phyloP scores from a whole-genome alignment of 2,113 vertebrate species.

The Antennarius striatus region DNA sequence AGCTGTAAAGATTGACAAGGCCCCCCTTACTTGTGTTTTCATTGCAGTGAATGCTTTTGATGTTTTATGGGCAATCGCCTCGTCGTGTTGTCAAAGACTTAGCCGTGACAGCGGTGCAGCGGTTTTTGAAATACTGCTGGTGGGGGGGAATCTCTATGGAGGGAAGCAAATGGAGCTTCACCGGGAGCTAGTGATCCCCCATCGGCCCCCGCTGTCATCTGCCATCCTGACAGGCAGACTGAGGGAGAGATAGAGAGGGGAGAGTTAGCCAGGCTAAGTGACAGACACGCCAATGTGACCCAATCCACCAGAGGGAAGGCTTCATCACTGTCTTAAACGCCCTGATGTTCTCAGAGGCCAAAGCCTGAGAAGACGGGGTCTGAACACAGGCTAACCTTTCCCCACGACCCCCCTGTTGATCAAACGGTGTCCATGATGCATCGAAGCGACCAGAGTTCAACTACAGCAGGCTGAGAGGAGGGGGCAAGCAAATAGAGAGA shows the following conservation, averaged over 20 bases:
- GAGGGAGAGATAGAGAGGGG: slow-evolving; percentile 40
- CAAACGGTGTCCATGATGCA: slow-evolving; percentile 35
- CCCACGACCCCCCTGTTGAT: slow-evolving; percentile 13
- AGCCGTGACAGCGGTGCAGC: slow-evolving; percentile 57
- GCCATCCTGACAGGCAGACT: slow-evolving; percentile 62
- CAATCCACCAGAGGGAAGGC: slow-evolving; percentile 44
- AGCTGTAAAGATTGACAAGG: slow-evolving; percentile 64
- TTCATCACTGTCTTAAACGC: slow-evolving; percentile 46
- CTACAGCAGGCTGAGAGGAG: neutral
- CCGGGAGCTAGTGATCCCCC: slow-evolving; percentile 43
- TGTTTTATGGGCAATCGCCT: slow-evolving; percentile 66
- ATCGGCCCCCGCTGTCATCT: slow-evolving; percentile 58
- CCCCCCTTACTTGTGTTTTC: slow-evolving; percentile 57
- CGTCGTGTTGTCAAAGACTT: slow-evolving; percentile 47
- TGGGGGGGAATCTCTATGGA: slow-evolving; percentile 43
- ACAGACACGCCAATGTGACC: slow-evolving; percentile 55
- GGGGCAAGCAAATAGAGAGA: slow-evolving; percentile 9
- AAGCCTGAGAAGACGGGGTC: slow-evolving; percentile 28
- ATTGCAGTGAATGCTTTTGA: slow-evolving; percentile 50
- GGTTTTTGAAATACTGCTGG: slow-evolving; percentile 68
- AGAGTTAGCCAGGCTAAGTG: slow-evolving; percentile 52
- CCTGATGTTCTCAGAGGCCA: slow-evolving; percentile 45
- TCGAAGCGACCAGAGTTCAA: slow-evolving; percentile 8
- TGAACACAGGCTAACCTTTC: slow-evolving; percentile 3
- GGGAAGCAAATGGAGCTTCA: slow-evolving; percentile 69